Percentiles rank a stretch among this genome's conserved stretches.
Conservation (phyloP, 2,797 vertebrate species). For the Agapornis canus region DNA sequence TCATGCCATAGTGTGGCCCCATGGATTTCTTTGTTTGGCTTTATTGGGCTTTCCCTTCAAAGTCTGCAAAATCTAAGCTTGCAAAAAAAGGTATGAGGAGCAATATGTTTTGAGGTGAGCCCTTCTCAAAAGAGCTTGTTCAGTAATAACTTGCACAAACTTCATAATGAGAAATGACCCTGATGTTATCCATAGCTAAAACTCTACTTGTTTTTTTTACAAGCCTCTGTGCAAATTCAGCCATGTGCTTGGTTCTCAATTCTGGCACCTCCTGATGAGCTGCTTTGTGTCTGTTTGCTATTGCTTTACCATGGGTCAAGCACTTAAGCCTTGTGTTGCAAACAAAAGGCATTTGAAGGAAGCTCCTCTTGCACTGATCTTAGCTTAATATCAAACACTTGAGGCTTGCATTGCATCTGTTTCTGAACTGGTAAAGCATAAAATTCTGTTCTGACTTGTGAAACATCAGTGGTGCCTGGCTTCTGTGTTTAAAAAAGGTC, state of each 20-base stretch:
- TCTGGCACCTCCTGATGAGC: not conserved
- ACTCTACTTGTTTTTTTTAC: not conserved
- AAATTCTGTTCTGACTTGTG: not conserved
- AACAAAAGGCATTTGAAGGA: not conserved
- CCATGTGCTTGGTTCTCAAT: not conserved
- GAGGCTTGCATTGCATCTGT: not conserved
- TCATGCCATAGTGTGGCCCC: not conserved
- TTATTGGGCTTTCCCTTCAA: not conserved
- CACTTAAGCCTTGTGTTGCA: not conserved
- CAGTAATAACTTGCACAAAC: not conserved
- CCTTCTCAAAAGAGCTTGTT: not conserved
- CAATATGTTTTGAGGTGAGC: not conserved
- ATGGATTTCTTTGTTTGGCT: not conserved
- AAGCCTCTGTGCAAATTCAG: not conserved
- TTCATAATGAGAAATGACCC: not conserved
- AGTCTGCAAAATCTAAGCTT: not conserved
- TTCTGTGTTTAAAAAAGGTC: not conserved
- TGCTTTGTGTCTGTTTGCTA: not conserved
- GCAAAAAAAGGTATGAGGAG: fast-evolving
- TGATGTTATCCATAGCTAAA: not conserved
- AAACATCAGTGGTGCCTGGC: not conserved
- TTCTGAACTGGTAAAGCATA: not conserved
- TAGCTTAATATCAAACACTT: not conserved
- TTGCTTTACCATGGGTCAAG: not conserved
- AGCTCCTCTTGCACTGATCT: not conserved